Percentiles rank a stretch among this genome's conserved stretches.
Conservation (phyloP, 2,113 vertebrate genomes). For the Rhinolophus sinicus region DNA sequence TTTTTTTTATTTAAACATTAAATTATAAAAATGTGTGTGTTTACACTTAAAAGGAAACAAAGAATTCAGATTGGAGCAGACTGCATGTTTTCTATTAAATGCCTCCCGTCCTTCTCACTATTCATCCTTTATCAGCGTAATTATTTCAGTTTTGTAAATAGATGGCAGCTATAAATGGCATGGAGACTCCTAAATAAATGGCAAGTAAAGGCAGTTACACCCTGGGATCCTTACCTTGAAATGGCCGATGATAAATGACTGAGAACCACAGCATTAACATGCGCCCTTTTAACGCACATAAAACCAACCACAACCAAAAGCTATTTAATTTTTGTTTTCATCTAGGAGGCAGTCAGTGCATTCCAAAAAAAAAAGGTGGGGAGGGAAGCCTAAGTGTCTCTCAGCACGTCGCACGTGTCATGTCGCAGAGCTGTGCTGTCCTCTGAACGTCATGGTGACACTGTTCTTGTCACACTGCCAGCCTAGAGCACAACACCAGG, state of each 20-base stretch:
- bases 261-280: too few relatives aligned
- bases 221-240: not conserved
- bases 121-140: not conserved
- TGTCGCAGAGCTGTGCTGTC: rapidly evolving
- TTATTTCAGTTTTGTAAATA: not conserved
- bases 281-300: not conserved
- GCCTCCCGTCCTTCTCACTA: not conserved
- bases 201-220: not conserved
- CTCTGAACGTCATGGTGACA: rapidly evolving
- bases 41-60: not conserved
- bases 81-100: not conserved
- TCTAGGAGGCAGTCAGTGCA: not conserved
- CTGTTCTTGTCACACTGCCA: too few relatives aligned
- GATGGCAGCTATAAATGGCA: not conserved
- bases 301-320: not conserved
- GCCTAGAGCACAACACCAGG: too few relatives aligned
- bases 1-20: not conserved
- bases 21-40: not conserved
- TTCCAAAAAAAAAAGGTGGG: not conserved
- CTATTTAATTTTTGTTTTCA: not conserved
- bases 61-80: not conserved
- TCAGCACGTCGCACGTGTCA: rapidly evolving
- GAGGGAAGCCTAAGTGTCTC: not conserved
- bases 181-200: not conserved
- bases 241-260: not conserved